Base-by-base conservation (phyloP, 1,140 invertebrate species). In the Neodiprion lecontei region DNA sequence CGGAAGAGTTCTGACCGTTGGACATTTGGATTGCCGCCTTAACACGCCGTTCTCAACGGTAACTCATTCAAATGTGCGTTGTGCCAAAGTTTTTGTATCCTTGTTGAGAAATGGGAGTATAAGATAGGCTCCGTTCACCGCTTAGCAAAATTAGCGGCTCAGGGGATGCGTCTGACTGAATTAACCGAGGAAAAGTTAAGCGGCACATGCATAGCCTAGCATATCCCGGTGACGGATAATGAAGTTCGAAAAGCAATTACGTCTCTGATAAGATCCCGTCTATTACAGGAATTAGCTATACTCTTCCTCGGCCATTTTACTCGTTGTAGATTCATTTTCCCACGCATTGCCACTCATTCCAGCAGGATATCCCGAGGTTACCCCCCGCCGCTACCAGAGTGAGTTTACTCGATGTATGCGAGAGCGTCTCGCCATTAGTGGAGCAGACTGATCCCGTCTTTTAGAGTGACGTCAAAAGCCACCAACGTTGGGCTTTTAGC, bases 401-500 rank as follows among this genome's bases (percentile, higher is more conserved):
- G 28, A 40, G 28, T 40, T 40, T 40, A 40, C 28, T 40, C 28
- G 28, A 40, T 40, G 28, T 40, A 40, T 40, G 5, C 28, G 2
- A 4, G 1, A 40, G 28, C 28, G 28, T 17, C 53, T 61, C 8
- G 53, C 53, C 53, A 61, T 61, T 61, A 61, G 53, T 17, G 53
- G n/a, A 12, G 53, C 53, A 61, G 53, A 9, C 67, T 23, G 67
- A 69, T 21, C 67, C 21, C 40, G 21, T 76, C 70, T 69, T 71
- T 69, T 73, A n/a, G 67, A 69, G 40, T 69, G 21, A 23, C 40
- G 67, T 23, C 11, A 12, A 68, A 61, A 66, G 74, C 40, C 53
- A 61, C 53, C 53, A 65, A 76, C 72, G 72, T 68, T 68, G 49
- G 72, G 75, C 72, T 76, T 73, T 76, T 76, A 74, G 75, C 70